Evolutionary conservation across 2,113 vertebrate species (phyloP), one percentile per base, ranked within the genome.

Genomic region (Tachuris rubrigastra): DNA sequence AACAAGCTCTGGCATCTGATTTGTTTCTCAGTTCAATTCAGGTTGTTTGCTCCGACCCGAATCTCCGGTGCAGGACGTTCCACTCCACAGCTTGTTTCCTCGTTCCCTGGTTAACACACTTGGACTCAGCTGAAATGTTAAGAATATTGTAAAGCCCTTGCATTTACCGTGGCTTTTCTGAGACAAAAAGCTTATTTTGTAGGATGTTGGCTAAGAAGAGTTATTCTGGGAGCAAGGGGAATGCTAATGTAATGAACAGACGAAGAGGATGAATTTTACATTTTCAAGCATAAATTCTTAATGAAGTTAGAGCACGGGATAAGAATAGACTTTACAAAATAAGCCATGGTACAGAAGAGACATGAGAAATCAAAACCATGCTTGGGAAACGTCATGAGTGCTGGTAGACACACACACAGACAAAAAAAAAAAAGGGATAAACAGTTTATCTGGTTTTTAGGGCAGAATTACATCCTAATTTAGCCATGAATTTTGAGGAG

Each of bases 261-360:
- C 37, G 84, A 96, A 92, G 82, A 86, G 72, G 93, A 97, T 96
- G 93, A 96, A 96, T 97, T 97, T 94, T 96, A 96, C 95, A 94
- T 97, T 93, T 94, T 95, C 92, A 80, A 72, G 71, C 56, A 97
- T 96, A 95, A 97, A 96, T 97, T 96, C 90, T 96, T 97, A 96
- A 96, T 95, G 92, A 95, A 96, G 92, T 95, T 96, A 95, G 93
- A 96, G 95, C 95, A 95, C 59, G 47, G 90, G 95, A 96, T 95
- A 97, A 95, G 95, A 96, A 96, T 88, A 97, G 95, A 96, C 82
- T 75, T 95, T 81, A 93, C 85, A 95, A 97, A 96, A 96, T 93
- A 94, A 93, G 87, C 83, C 62, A 59, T 5, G 63, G 90, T 74
- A 93, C 90, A 83, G 77, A 95, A 93, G 74, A 95, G 85, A 94